These are phyloP conservation scores for Notothenia coriiceps DNA, from an alignment of 2,113 vertebrate genomes.

Conservation along the genomic window DNA sequence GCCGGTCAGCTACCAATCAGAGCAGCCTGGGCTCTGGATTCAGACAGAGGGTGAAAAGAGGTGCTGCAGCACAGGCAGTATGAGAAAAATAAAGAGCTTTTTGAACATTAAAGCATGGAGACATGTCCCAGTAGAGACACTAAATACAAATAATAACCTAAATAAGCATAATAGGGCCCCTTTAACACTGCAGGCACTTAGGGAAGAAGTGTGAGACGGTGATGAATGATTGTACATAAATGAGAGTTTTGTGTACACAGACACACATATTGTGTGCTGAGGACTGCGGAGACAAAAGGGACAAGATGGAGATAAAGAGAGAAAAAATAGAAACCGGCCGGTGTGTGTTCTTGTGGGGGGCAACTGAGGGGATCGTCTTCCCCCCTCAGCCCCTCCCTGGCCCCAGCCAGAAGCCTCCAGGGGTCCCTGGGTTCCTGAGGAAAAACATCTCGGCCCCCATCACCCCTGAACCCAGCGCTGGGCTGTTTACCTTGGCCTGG, in stretches of 20 bases:
- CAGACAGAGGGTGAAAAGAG: too few relatives aligned
- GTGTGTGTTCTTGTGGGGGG: conserved; percentile 78
- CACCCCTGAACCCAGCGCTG: conserved; percentile 97
- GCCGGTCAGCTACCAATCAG: too few relatives aligned
- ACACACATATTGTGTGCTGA: conserved; percentile 59
- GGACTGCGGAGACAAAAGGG: conserved; percentile 39
- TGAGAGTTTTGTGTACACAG: conserved; percentile 89
- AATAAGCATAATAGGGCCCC: too few relatives aligned
- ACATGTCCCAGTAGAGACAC: too few relatives aligned
- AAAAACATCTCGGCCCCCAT: conserved; percentile 94
- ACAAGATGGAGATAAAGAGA: conserved; percentile 27
- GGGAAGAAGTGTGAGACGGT: conserved; percentile 67
- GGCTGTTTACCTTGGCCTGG: conserved; percentile 99
- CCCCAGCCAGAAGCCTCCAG: conserved; percentile 84
- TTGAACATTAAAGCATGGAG: too few relatives aligned
- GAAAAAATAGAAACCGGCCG: conserved; percentile 33
- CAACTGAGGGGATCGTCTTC: conserved; percentile 83
- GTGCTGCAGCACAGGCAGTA: too few relatives aligned
- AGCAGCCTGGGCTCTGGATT: too few relatives aligned
- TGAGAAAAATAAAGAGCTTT: too few relatives aligned
- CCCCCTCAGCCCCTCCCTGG: conserved; percentile 81
- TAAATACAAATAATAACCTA: too few relatives aligned
- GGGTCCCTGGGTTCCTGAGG: conserved; percentile 93
- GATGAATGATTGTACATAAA: conserved; percentile 38
- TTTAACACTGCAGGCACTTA: too few relatives aligned